Evolutionary conservation across 2,797 vertebrate genomes (phyloP).

Genomic region (Odontamblyopus lacepedii): DNA sequence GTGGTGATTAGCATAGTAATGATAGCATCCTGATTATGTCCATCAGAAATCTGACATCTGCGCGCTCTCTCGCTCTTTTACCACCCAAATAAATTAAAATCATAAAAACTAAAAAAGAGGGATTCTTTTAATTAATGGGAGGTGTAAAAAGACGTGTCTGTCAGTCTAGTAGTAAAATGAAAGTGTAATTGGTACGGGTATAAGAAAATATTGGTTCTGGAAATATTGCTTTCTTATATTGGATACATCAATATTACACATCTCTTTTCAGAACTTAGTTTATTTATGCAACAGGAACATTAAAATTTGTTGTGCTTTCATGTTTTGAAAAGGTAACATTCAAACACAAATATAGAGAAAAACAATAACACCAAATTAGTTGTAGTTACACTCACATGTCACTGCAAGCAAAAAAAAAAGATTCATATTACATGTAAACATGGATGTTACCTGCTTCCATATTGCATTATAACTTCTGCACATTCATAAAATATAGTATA

Average conservation of each 20-base stretch:
- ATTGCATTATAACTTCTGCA: too few relatives aligned
- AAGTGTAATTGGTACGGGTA: not conserved
- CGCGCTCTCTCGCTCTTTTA: slow-evolving; percentile 43
- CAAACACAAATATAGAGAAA: not conserved
- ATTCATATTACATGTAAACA: too few relatives aligned
- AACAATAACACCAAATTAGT: not conserved
- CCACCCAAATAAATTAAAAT: slow-evolving; percentile 35
- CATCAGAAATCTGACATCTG: slow-evolving; percentile 70
- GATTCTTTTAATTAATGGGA: slow-evolving; percentile 20
- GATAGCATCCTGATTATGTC: slow-evolving; percentile 69
- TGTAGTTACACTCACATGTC: not conserved
- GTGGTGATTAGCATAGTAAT: slow-evolving; percentile 70
- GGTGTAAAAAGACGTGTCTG: slow-evolving; percentile 10
- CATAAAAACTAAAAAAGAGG: slow-evolving; percentile 15
- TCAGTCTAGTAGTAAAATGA: slow-evolving; percentile 15
- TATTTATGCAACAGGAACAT: not conserved
- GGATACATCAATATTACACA: not conserved
- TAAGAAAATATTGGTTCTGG: slow-evolving; percentile 1
- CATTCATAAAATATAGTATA: too few relatives aligned
- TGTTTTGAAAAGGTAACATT: not conserved
- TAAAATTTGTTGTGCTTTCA: not conserved
- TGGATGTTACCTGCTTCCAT: too few relatives aligned
- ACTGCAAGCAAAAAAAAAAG: not conserved
- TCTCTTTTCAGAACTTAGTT: not conserved
- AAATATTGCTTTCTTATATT: not conserved